These are phyloP conservation scores for Tyto alba DNA, from an alignment of 2,113 vertebrate genomes.

Conservation along the genomic window DNA sequence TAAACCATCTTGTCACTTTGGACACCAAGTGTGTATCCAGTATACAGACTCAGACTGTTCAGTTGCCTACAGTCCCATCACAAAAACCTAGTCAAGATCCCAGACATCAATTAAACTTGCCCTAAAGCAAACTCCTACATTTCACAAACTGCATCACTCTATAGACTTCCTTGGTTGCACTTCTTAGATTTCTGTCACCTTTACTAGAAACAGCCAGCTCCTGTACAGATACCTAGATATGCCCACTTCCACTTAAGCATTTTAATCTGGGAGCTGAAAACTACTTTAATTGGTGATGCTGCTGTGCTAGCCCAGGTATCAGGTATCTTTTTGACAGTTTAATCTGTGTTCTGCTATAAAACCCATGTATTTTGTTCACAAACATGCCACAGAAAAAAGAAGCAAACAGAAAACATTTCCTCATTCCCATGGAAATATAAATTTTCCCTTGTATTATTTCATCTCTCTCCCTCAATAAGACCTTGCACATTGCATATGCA, in stretches of 20 bases:
- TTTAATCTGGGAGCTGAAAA: neutral
- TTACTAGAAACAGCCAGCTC: neutral
- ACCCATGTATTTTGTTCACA: neutral
- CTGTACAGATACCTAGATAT: neutral
- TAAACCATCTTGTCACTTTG: conserved; percentile 23
- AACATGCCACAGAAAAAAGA: neutral
- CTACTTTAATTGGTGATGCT: neutral
- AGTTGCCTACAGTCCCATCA: neutral
- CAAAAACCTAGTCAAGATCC: neutral
- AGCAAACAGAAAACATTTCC: neutral
- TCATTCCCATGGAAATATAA: neutral
- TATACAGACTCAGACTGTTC: neutral
- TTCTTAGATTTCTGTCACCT: neutral
- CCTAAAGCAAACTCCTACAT: neutral
- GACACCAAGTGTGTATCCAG: neutral
- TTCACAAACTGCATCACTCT: neutral
- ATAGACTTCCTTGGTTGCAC: neutral
- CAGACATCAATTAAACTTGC: neutral
- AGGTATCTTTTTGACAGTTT: neutral
- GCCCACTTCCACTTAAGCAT: neutral
- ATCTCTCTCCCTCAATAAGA: neutral
- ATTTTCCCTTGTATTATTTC: neutral
- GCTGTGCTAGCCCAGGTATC: neutral
- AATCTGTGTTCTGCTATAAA: neutral
- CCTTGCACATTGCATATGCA: neutral